Evolutionary conservation across 2,797 vertebrate species (phyloP), one percentile per base, ranked within the genome.

Genomic region (Petrocephalus schoutedeni): DNA sequence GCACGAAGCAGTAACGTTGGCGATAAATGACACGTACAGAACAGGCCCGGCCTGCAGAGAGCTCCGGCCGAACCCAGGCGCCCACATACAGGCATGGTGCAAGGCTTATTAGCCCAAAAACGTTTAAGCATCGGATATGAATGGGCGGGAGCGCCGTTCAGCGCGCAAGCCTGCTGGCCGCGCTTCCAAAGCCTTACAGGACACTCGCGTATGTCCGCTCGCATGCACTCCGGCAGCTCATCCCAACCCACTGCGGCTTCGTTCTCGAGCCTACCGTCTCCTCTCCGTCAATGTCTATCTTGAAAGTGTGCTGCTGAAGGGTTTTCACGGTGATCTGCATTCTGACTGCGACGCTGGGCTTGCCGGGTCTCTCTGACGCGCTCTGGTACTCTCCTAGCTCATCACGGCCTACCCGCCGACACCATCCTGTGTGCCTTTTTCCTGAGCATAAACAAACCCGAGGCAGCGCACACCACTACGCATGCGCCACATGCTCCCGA

Each of bases 301-400:
- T 97, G 93, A 99, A 99, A 90, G 97, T 98, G 93, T 97, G 97
- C 93, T 99, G 98, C 89, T 98, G 98, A 88, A 98, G 95, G 85
- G 97, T 98, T 93, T 98, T 98, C 93, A 98, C 91, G 7, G 97
- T 98, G 93, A 99, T 96, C 95, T 96, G 96, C 98, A 98, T 98
- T 92, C 93, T 93, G 92, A 90, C 88, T 89, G 87, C 89, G 80
- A 6, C 53, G 56, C 54, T 82, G 89, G 74, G 19, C 54, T 87
- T 87, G 51, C 89, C 56, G 57, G 77, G 88, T 89, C 74, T 89
- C 49, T 90, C 41, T 80, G 89, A 80, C 87, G 0, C 87, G 58
- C 64, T 64, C 12, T 67, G 90, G 85, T 87, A 91, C 92, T 92
- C 93, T 90, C 88, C 92, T 96, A 77, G 71, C 93, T 92, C 93